These are phyloP conservation scores for Lasiurus borealis DNA, from an alignment of 2,113 vertebrate genomes.

Conservation along the genomic window DNA sequence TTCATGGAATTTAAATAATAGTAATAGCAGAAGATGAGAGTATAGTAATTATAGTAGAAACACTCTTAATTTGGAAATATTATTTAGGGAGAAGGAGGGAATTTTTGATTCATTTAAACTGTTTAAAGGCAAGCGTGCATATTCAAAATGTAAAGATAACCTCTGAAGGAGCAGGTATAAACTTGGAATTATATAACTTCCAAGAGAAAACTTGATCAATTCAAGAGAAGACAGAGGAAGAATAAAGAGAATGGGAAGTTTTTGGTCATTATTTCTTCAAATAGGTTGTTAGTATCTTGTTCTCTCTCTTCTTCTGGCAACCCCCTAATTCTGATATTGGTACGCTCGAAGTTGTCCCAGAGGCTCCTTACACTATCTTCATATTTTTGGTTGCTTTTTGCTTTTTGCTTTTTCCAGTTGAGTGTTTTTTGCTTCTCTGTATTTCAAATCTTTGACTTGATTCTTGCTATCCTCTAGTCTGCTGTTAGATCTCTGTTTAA, in stretches of 20 bases:
- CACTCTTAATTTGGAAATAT: not conserved
- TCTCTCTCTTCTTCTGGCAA: no score
- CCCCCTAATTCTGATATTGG: no score
- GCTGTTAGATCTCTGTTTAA: no score
- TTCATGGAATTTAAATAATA: conserved; percentile 34
- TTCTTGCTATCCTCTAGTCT: no score
- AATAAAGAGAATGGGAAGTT: not conserved
- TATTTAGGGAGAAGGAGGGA: not conserved
- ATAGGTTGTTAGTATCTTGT: no score
- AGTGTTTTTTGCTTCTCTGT: no score
- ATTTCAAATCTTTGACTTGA: no score
- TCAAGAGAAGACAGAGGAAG: not conserved
- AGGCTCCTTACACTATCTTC: no score
- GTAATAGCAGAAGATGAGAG: not conserved
- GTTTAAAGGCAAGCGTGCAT: not conserved
- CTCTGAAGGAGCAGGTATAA: not conserved
- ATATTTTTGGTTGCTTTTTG: no score
- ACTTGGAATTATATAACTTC: not conserved
- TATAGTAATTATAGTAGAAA: not conserved
- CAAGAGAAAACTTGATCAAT: not conserved
- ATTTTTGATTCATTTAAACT: not conserved
- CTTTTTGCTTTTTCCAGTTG: no score
- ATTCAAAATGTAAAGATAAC: not conserved
- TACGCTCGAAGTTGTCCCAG: no score
- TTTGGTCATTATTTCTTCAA: no score